Conservation (phyloP, 1,140 invertebrate genomes). For the Ptiloglossa arizonensis region DNA sequence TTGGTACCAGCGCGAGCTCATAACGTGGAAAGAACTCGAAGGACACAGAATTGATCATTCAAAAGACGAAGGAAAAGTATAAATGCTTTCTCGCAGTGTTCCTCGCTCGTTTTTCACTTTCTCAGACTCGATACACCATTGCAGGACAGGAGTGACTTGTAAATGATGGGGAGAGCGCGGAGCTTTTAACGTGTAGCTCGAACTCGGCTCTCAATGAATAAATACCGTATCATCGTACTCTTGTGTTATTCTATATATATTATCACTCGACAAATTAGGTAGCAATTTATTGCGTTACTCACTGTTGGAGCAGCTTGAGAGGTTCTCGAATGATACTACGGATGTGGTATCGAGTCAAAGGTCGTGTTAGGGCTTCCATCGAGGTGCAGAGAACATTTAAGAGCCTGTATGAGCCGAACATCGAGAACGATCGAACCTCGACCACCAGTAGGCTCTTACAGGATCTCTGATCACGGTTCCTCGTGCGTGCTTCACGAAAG, state of each 20-base stretch:
- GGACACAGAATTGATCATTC: too few species aligned
- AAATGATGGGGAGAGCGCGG: too few species aligned
- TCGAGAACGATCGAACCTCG: neutral
- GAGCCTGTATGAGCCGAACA: slow-evolving; percentile 19
- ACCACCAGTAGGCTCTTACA: neutral
- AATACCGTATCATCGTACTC: too few species aligned
- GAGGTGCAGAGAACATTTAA: slow-evolving; percentile 17
- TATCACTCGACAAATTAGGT: neutral
- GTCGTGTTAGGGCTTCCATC: neutral
- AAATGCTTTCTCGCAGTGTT: too few species aligned
- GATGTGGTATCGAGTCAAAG: slow-evolving; percentile 1
- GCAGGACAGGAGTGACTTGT: too few species aligned
- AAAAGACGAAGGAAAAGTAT: too few species aligned
- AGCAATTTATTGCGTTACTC: slow-evolving; percentile 13
- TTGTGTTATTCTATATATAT: neutral
- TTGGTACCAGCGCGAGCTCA: too few species aligned
- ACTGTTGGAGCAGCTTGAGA: slow-evolving; percentile 24
- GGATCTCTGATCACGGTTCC: neutral
- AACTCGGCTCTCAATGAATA: too few species aligned
- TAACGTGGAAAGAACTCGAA: too few species aligned
- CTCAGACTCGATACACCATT: too few species aligned
- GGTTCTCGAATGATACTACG: neutral
- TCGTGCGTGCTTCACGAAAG: slow-evolving; percentile 8
- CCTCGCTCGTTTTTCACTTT: too few species aligned
- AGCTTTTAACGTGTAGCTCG: too few species aligned